Conservation (phyloP, 2,888 invertebrate genomes). For the Eueremaeus valkanovi region DNA sequence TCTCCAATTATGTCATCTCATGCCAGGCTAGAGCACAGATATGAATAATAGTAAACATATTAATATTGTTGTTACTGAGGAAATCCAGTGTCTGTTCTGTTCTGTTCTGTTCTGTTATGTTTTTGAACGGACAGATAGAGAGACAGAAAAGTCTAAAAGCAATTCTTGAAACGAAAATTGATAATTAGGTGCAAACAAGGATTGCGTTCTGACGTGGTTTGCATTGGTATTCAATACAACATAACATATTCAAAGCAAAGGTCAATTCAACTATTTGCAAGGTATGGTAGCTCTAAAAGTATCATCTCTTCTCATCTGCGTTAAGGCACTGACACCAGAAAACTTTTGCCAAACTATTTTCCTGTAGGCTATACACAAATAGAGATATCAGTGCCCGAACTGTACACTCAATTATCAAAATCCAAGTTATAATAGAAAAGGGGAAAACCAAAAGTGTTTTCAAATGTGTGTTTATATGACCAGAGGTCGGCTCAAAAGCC, state of each 20-base stretch:
- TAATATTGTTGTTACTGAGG: not conserved
- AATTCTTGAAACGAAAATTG: not conserved
- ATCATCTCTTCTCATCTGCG: not conserved
- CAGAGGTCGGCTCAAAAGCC: too few species aligned
- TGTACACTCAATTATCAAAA: too few species aligned
- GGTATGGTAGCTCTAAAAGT: not conserved
- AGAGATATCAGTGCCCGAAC: too few species aligned
- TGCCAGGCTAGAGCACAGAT: not conserved
- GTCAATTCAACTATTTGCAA: not conserved
- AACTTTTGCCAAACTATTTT: not conserved
- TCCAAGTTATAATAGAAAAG: too few species aligned
- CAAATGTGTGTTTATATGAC: too few species aligned
- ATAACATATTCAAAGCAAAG: too few species aligned
- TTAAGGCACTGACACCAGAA: not conserved
- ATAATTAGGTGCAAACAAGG: conserved; percentile 2
- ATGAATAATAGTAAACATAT: not conserved
- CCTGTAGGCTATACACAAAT: not conserved
- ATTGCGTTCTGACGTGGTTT: not conserved
- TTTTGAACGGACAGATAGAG: too few species aligned
- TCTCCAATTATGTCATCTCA: not conserved
- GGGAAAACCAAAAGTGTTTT: too few species aligned
- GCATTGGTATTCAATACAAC: not conserved
- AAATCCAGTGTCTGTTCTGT: not conserved
- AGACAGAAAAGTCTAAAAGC: too few species aligned
- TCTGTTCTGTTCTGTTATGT: not conserved